These are phyloP conservation scores for Allophyes oxyacanthae DNA, from an alignment of 2,888 invertebrate genomes.

Conservation along the genomic window DNA sequence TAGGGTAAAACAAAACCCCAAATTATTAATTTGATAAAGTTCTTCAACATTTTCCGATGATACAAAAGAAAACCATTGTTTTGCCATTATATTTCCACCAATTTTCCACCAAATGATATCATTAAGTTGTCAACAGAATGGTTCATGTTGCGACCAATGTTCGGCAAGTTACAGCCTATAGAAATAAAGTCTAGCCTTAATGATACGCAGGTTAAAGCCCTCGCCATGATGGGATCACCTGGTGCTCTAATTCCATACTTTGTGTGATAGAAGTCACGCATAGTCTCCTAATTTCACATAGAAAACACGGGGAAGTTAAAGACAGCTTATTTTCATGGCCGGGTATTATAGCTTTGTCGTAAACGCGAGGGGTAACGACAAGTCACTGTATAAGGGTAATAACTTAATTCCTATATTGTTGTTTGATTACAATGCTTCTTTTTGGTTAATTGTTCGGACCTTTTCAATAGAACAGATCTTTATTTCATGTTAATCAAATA, in stretches of 20 bases:
- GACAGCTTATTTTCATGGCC: too few relatives aligned
- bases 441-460: too few relatives aligned
- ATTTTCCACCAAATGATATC: slow-evolving; percentile 13
- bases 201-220: slow-evolving; percentile 33
- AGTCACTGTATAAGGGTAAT: too few relatives aligned
- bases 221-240: slow-evolving; percentile 17
- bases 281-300: not conserved
- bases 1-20: too few relatives aligned
- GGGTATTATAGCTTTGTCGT: too few relatives aligned
- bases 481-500: too few relatives aligned
- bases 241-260: slow-evolving; percentile 25
- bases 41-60: slow-evolving; percentile 16
- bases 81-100: slow-evolving; percentile 9
- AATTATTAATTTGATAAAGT: slow-evolving; percentile 4
- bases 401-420: too few relatives aligned
- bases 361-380: too few relatives aligned
- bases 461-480: too few relatives aligned
- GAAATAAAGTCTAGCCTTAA: slow-evolving; percentile 25
- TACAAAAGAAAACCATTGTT: slow-evolving; percentile 4
- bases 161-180: slow-evolving; percentile 7
- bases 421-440: too few relatives aligned
- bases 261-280: slow-evolving; percentile 18
- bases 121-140: slow-evolving; percentile 32
- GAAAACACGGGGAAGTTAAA: too few relatives aligned
- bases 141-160: slow-evolving; percentile 20